A percentile compares a stretch with the other conserved stretches of the same genome.
Evolutionary conservation across 2,113 vertebrate genomes (phyloP).

Genomic region (Fulmarus glacialis): DNA sequence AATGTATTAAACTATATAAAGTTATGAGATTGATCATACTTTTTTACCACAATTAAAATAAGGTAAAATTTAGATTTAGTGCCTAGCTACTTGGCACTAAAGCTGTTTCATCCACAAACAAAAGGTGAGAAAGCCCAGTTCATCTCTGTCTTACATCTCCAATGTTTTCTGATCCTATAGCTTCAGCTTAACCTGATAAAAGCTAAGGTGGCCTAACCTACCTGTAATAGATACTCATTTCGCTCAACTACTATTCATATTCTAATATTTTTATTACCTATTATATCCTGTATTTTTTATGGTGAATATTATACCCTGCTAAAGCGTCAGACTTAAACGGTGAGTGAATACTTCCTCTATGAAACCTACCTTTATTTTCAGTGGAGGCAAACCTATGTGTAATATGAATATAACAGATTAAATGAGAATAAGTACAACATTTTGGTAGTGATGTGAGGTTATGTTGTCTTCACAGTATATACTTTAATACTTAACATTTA

Average conservation of each 20-base stretch:
- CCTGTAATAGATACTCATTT: not conserved
- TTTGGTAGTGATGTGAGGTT: not conserved
- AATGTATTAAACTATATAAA: not conserved
- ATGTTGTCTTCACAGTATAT: not conserved
- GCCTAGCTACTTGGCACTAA: not conserved
- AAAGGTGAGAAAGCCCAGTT: not conserved
- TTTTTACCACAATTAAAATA: not conserved
- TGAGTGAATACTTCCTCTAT: not conserved
- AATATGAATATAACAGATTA: not conserved
- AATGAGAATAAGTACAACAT: not conserved
- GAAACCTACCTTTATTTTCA: not conserved
- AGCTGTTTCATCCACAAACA: not conserved
- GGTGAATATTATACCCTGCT: not conserved
- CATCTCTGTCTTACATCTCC: not conserved
- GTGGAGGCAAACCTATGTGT: not conserved
- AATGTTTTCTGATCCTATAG: not conserved
- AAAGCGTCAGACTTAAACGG: not conserved
- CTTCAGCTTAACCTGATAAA: not conserved
- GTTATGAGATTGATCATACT: not conserved
- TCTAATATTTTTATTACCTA: not conserved
- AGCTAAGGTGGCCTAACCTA: not conserved
- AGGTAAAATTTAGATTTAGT: not conserved
- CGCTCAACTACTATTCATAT: not conserved
- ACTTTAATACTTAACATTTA: not conserved
- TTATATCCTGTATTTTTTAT: not conserved